phyloP scores from a whole-genome alignment of 1,140 invertebrate genomes.

The Agrypnia vestita region DNA sequence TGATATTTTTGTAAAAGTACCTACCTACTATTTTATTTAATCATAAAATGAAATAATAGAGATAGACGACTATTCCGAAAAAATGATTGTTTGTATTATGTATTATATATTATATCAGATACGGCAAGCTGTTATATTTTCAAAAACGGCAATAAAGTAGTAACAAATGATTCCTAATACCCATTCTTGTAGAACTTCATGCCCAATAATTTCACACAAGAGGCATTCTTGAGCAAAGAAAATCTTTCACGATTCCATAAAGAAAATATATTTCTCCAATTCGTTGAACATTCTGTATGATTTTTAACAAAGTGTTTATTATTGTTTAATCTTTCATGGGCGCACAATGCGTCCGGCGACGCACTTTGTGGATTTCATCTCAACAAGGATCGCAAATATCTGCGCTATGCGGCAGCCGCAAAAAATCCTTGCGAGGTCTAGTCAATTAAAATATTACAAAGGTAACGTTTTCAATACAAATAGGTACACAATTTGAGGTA shows the following conservation, averaged over 20 bases:
- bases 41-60: too few relatives aligned
- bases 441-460: background rate
- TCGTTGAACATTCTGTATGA: slow-evolving; percentile 40
- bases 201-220: slow-evolving; percentile 35
- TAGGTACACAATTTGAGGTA: too few relatives aligned
- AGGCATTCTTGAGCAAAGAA: background rate
- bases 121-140: slow-evolving; percentile 11
- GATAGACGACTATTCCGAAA: too few relatives aligned
- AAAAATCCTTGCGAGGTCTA: background rate
- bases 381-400: background rate
- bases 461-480: background rate
- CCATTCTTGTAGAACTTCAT: slow-evolving; percentile 22
- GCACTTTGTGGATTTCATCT: background rate
- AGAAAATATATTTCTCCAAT: slow-evolving; percentile 26
- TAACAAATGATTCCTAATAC: slow-evolving; percentile 29
- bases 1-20: too few relatives aligned
- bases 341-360: background rate
- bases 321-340: slow-evolving; percentile 35
- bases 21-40: too few relatives aligned
- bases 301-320: slow-evolving; percentile 24
- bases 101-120: too few relatives aligned
- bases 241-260: background rate
- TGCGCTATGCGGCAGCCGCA: background rate
- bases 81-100: too few relatives aligned
- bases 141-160: background rate